Evolutionary conservation across 2,888 invertebrate species (phyloP), one percentile per base, ranked within the genome.

Genomic region (Drosophila eohydei): DNA sequence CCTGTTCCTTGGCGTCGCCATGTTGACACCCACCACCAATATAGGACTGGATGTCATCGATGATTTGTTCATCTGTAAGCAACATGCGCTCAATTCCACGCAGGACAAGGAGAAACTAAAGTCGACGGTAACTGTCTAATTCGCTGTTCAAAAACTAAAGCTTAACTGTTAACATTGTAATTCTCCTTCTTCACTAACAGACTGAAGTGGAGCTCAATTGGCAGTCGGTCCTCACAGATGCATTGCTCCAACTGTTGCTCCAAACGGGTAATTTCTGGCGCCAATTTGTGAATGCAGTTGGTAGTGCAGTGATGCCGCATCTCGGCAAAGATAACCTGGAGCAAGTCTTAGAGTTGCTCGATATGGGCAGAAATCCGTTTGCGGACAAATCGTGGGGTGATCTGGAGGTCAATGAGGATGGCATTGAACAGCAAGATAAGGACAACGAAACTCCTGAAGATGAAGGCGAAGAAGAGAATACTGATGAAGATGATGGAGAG

Each of bases 221-320:
- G 88, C 72, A 89, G 65, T 76, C 73, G 26, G 89, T 84, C 8
- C n/a, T 89, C 1, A 79, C 74, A 0, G 89, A 89, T 51, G 57
- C 66, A 3, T n/a, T 84, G 32, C 28, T 88, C 9, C 79, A 79
- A 55, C 9, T 84, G 16, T 16, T 84, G 14, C 30, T 84, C 36
- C 71, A 81, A 30, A 81, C 65, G 0, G 72, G 69, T 0, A 51
- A 57, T 30, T 68, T 54, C 26, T 84, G 84, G 89, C 82, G 84
- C 0, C 54, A 58, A 0, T 69, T 89, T 26, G 71, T 78, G 0
- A 81, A 69, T 5, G 38, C 64, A 1, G 58, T 84, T 8, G 36
- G 38, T 1, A 12, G 11, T 2, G 56, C 61, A 0, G 5, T 88
- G 34, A 41, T 81, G 44, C 63, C 79, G 0, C 43, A 84, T 9